Base-by-base conservation (phyloP, 2,888 invertebrate species). In the Mellilla xanthometata region DNA sequence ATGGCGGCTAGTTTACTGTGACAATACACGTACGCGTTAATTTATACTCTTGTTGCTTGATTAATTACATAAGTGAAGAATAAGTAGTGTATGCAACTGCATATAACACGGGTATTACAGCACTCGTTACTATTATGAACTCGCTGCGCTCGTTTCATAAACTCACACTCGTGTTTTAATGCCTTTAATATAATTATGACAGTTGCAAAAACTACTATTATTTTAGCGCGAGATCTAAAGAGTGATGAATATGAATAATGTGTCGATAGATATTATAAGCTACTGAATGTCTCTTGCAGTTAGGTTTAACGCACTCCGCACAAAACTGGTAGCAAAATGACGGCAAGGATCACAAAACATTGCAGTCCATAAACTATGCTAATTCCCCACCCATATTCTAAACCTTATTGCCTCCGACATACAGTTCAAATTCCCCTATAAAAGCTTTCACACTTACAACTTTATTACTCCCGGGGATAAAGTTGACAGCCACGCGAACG, bases 271-370 rank as follows among this genome's bases (percentile, higher is more conserved):
- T 19, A 19, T n/a, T n/a, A 19, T 19, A 19, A 19, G 6, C 15
- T 19, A 19, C n/a, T n/a, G n/a, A n/a, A 6, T 19, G 15, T 19
- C 15, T 19, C 6, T 6, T 19, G 15, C 38, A 36, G 13, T 29
- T 41, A 41, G 58, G 63, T 69, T 68, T 66, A 68, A 69, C 67
- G 67, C 65, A 67, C 67, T 65, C 56, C 49, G 44, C 55, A 60
- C 63, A 60, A 60, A 69, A 71, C 71, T 70, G 68, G 75, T 65
- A 72, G 72, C 72, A 59, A 66, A 72, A 68, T 68, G 69, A 72
- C 66, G 62, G 58, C 62, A 63, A 56, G 62, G 61, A 57, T 67
- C 62, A 65, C 69, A 62, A 65, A 68, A 71, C 67, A 68, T 68
- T 54, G 62, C 60, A 65, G 55, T 55, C 63, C 58, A 70, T 67